Evolutionary conservation across 2,113 vertebrate genomes (phyloP).

Genomic region (Ellobius talpinus): DNA sequence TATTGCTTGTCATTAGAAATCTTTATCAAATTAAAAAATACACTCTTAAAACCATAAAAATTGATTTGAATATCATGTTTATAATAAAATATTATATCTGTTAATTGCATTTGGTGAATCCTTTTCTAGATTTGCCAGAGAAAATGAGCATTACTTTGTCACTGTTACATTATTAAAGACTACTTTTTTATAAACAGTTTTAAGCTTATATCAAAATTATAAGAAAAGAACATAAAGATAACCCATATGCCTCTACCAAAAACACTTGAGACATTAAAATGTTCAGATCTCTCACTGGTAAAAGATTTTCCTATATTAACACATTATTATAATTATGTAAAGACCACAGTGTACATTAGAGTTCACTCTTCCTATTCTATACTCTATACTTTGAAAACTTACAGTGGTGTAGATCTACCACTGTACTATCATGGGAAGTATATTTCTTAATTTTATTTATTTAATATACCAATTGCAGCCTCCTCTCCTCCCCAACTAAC

Average conservation of each 20-base stretch:
- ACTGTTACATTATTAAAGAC: background rate
- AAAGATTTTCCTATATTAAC: background rate
- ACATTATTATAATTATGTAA: background rate
- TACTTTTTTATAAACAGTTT: background rate
- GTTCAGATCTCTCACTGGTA: background rate
- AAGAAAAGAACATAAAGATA: background rate
- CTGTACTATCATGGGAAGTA: background rate
- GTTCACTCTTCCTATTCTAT: background rate
- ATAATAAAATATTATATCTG: background rate
- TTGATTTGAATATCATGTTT: background rate
- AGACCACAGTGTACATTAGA: no score
- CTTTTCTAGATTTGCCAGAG: background rate
- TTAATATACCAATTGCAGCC: no score
- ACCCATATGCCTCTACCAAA: accelerated
- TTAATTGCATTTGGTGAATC: slow-evolving; percentile 15
- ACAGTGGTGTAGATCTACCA: background rate
- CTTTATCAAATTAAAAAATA: background rate
- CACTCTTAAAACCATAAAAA: background rate
- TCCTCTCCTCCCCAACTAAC: no score
- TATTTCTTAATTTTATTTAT: background rate
- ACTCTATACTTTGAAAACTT: background rate
- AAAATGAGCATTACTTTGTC: background rate
- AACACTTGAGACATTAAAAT: background rate
- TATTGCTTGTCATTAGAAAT: background rate
- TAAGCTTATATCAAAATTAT: background rate